Evolutionary conservation across 1,140 invertebrate genomes (phyloP), one percentile per base, ranked within the genome.

Genomic region (Bombus waltoni): DNA sequence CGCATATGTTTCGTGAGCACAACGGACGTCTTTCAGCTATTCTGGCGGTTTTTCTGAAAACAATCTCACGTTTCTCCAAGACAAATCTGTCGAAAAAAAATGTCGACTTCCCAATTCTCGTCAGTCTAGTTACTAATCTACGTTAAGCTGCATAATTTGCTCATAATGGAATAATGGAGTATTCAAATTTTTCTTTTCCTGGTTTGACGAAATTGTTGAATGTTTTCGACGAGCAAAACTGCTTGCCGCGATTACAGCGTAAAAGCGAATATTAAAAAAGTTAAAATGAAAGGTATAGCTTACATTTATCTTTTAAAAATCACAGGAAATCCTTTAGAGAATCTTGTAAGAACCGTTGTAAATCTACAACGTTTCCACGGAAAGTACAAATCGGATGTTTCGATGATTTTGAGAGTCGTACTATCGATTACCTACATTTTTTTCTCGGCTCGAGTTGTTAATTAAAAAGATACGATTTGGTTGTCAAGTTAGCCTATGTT

Each of bases 1-100:
- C 85, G 87, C 87, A 89, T 89, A 89, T 91, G 90, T 89, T 88
- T 70, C 73, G 62, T 74, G 78, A 44, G 57, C 73, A 78, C 66
- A 74, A 82, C 73, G 79, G 77, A 75, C 68, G 81, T 70, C 81
- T 89, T 85, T 90, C 88, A 85, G 73, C 70, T 44, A 66, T 68
- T 79, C 47, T 79, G 57, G 18, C 68, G 38, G 72, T 62, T 57
- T 81, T 70, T 42, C 81, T 47, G 38, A 72, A 38, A 66, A 65
- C 38, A 77, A 86, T 86, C 81, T 66, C 85, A 81, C 88, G 81
- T 83, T 87, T 83, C 84, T 70, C 42, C 10, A 66, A 66, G 40
- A 28, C 38, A 65, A 80, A 62, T 53, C 35, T 40, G 47, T 44
- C 15, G 32, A 68, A 25, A 68, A 1, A 2, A 59, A 62, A 47